Percentiles rank a stretch among this genome's conserved stretches.
phyloP scores from a whole-genome alignment of 2,797 vertebrate species.

The Chelmon rostratus region DNA sequence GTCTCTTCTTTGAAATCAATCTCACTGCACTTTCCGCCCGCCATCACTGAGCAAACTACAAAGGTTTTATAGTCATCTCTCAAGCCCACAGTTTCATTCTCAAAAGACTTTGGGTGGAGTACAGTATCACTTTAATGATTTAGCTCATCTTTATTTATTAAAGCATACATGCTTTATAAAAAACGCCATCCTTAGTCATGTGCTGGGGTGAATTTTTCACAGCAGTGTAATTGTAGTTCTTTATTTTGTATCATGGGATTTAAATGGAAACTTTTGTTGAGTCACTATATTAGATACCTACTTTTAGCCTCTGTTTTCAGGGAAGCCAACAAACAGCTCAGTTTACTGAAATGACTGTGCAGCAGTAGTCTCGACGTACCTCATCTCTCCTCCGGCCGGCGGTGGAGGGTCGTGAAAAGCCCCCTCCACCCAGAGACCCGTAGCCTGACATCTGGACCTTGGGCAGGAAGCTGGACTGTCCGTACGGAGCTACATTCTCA shows the following conservation, averaged over 20 bases:
- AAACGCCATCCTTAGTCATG: neutral
- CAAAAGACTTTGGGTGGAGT: neutral
- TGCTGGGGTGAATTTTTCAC: neutral
- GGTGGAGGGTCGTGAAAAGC: conserved; percentile 85
- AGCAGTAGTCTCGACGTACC: conserved; percentile 65
- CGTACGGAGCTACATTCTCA: conserved; percentile 85
- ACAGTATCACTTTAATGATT: neutral
- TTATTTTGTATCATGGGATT: neutral
- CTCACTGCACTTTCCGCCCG: neutral
- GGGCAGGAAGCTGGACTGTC: conserved; percentile 85
- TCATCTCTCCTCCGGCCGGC: conserved; percentile 81
- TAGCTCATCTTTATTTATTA: neutral
- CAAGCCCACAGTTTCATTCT: neutral
- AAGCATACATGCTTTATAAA: neutral
- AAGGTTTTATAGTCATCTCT: neutral
- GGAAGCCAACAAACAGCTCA: conserved; percentile 3
- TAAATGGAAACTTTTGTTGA: neutral
- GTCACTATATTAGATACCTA: neutral
- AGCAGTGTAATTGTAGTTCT: neutral
- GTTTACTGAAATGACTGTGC: conserved; percentile 6
- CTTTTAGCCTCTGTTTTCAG: conserved; percentile 5
- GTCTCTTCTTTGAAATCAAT: neutral
- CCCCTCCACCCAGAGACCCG: conserved; percentile 89
- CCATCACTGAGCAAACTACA: neutral
- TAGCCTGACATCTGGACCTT: conserved; percentile 86